Percentiles rank a stretch among this genome's conserved stretches.
Conservation (phyloP, 2,888 invertebrate genomes). For the Tinea pellionella region DNA sequence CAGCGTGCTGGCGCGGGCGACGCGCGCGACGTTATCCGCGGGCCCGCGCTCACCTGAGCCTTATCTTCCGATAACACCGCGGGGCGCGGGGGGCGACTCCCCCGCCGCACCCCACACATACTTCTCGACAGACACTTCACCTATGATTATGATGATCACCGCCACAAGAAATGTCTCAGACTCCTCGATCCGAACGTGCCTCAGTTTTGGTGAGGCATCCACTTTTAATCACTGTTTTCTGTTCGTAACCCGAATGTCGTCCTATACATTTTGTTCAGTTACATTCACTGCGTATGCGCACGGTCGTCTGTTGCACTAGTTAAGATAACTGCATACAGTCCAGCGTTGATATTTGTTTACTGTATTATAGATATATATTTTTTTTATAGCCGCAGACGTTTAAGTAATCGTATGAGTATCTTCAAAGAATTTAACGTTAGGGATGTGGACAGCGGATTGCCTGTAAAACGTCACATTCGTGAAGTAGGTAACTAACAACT, state of each 20-base stretch:
- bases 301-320: neutral
- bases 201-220: neutral
- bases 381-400: neutral
- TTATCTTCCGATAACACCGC: constrained; percentile 14
- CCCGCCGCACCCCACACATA: constrained; percentile 14
- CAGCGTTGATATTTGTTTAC: neutral
- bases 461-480: neutral
- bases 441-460: neutral
- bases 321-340: neutral
- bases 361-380: neutral
- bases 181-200: neutral
- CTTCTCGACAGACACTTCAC: constrained; percentile 8
- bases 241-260: neutral
- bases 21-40: constrained; percentile 13
- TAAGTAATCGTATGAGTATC: neutral
- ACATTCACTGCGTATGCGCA: neutral
- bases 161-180: neutral
- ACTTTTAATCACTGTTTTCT: constrained; percentile 6
- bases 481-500: neutral
- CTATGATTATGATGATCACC: neutral
- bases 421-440: neutral
- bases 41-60: constrained; percentile 5
- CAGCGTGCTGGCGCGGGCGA: constrained; percentile 45
- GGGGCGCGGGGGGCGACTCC: constrained; percentile 25
- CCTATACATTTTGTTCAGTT: neutral